A percentile compares a stretch with the other conserved stretches of the same genome.
These are phyloP conservation scores for Tyrannus savana DNA, from an alignment of 2,113 vertebrate genomes.

Conservation along the genomic window DNA sequence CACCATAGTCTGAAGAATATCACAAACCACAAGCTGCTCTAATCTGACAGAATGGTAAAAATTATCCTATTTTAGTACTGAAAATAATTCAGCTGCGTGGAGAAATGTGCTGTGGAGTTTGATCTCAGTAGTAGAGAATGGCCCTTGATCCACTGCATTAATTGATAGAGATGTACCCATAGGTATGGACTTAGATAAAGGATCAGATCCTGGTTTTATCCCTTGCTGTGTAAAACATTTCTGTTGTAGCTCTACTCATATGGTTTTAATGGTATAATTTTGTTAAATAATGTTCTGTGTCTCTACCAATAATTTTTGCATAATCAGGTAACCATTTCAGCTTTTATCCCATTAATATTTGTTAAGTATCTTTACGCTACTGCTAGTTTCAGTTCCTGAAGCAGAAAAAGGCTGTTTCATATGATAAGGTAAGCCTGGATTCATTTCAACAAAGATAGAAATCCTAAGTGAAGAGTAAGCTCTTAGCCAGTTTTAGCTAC, in stretches of 20 bases:
- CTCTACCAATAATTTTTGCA: neutral
- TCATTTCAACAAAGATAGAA: neutral
- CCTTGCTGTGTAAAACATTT: neutral
- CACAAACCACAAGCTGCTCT: neutral
- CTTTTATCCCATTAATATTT: neutral
- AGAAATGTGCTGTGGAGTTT: neutral
- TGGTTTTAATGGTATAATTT: neutral
- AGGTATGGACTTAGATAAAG: neutral
- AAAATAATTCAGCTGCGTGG: neutral
- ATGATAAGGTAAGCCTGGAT: neutral
- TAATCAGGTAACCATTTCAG: neutral
- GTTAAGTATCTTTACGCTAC: neutral
- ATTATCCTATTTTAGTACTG: neutral
- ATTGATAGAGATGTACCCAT: neutral
- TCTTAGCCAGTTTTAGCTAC: neutral
- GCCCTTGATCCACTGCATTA: neutral
- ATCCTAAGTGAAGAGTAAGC: neutral
- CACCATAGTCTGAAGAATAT: neutral
- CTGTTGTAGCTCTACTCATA: neutral
- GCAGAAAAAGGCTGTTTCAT: neutral
- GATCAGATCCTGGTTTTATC: neutral
- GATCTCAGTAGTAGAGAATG: fast-evolving
- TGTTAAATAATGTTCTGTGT: neutral
- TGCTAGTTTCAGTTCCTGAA: neutral
- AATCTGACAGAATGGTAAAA: neutral